Evolutionary conservation across 2,888 invertebrate species (phyloP).

Genomic region (Lasioglossum malachurum): DNA sequence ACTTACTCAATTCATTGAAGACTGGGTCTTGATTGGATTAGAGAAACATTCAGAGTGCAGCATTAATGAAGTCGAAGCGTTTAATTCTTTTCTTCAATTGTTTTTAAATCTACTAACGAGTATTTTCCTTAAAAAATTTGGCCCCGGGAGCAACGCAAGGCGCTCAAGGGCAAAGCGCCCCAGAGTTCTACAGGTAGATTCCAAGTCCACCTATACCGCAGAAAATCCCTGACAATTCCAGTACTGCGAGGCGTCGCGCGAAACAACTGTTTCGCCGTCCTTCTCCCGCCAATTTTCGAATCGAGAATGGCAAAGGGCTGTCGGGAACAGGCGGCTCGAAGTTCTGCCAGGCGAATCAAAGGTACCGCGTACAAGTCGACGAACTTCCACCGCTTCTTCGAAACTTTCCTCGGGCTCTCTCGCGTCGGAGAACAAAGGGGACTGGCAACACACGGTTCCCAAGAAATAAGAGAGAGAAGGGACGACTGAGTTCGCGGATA

Average conservation of each 20-base stretch:
- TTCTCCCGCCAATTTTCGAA: not conserved
- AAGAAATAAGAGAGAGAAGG: conserved; percentile 1
- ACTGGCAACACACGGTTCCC: not conserved
- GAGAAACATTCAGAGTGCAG: too few relatives aligned
- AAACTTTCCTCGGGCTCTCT: conserved; percentile 12
- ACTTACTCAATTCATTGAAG: not conserved
- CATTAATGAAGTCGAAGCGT: too few relatives aligned
- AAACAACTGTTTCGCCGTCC: not conserved
- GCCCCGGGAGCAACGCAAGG: too few relatives aligned
- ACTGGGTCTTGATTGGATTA: not conserved
- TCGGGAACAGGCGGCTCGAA: not conserved
- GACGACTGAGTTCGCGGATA: not conserved
- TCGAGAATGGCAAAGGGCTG: conserved; percentile 6
- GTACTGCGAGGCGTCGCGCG: not conserved
- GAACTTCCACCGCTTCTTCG: conserved; percentile 9
- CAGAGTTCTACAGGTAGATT: not conserved
- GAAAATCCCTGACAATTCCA: not conserved
- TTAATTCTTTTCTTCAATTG: too few relatives aligned
- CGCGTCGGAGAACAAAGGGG: conserved; percentile 30
- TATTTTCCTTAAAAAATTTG: not conserved
- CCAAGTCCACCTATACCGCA: too few relatives aligned
- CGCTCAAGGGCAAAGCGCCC: not conserved
- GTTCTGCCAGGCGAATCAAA: conserved; percentile 21
- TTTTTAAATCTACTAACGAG: too few relatives aligned
- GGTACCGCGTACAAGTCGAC: conserved; percentile 9